Conservation (phyloP, 1,140 invertebrate species). For the Cydia amplana region DNA sequence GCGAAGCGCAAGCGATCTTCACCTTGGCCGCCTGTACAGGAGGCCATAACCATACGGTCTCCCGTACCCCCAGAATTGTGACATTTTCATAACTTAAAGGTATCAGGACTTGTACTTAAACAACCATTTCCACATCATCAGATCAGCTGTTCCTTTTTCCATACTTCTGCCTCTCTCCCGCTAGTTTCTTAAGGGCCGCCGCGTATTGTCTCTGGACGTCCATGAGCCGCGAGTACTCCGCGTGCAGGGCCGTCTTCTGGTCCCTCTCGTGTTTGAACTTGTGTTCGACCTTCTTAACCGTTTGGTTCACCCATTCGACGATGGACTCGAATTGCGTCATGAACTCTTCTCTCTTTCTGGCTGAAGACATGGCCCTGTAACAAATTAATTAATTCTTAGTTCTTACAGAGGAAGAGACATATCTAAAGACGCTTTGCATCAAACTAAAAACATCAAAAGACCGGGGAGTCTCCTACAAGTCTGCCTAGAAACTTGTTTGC, state of each 20-base stretch:
- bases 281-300: conserved; percentile 86
- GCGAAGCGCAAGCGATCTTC: too few species aligned
- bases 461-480: too few species aligned
- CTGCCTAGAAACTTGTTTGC: too few species aligned
- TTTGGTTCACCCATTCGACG: conserved; percentile 90
- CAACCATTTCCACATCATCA: conserved; percentile 30
- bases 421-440: too few species aligned
- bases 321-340: conserved; percentile 93
- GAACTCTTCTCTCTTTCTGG: conserved; percentile 89
- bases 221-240: conserved; percentile 85
- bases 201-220: conserved; percentile 93
- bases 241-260: conserved; percentile 85
- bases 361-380: conserved; percentile 84
- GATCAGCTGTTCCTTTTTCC: conserved; percentile 39
- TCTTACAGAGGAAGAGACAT: not conserved
- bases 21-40: too few species aligned
- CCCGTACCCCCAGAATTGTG: too few species aligned
- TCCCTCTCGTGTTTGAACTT: conserved; percentile 86
- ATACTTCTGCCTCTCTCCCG: conserved; percentile 85
- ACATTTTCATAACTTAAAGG: not conserved
- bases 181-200: conserved; percentile 90
- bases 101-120: not conserved
- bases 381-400: conserved; percentile 33
- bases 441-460: too few species aligned
- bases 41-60: too few species aligned